Percentiles rank a stretch among this genome's conserved stretches.
phyloP scores from a whole-genome alignment of 2,888 invertebrate genomes.

The Brachypalpus laphriformis region DNA sequence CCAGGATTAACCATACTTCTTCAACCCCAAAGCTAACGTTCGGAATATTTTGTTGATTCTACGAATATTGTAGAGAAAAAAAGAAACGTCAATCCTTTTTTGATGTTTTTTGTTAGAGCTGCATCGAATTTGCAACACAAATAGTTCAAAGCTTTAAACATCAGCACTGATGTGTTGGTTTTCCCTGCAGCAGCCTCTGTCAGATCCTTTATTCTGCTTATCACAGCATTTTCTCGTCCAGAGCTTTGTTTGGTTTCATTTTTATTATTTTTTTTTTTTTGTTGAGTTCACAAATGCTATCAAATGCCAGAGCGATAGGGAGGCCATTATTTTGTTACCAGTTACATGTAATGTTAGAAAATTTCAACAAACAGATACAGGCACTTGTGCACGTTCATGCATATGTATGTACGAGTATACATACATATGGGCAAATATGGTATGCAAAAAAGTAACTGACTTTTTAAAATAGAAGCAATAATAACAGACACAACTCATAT shows the following conservation, averaged over 20 bases:
- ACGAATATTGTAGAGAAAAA: conserved; percentile 23
- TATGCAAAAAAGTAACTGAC: conserved; percentile 42
- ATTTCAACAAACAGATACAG: conserved; percentile 15
- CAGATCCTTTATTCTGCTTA: conserved; percentile 54
- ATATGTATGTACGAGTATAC: too few relatives aligned
- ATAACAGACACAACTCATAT: neutral
- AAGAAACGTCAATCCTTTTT: conserved; percentile 33
- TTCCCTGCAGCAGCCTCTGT: conserved; percentile 20
- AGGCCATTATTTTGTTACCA: conserved; percentile 62
- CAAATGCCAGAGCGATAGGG: conserved; percentile 49
- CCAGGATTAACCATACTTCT: conserved; percentile 48
- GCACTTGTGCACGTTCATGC: neutral
- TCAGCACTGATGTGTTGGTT: conserved; percentile 42
- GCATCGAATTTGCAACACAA: conserved; percentile 71
- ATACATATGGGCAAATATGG: too few relatives aligned
- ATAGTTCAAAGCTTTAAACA: conserved; percentile 68
- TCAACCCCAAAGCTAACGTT: neutral
- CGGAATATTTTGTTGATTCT: conserved; percentile 64
- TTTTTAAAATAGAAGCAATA: conserved; percentile 50
- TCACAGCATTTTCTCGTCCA: conserved; percentile 60
- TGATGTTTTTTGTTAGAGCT: conserved; percentile 59
- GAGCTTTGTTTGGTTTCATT: conserved; percentile 55
- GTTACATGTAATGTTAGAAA: conserved; percentile 56
- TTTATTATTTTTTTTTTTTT: conserved; percentile 21
- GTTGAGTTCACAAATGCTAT: conserved; percentile 45